Conservation (phyloP, 2,797 vertebrate genomes). For the Manis javanica region DNA sequence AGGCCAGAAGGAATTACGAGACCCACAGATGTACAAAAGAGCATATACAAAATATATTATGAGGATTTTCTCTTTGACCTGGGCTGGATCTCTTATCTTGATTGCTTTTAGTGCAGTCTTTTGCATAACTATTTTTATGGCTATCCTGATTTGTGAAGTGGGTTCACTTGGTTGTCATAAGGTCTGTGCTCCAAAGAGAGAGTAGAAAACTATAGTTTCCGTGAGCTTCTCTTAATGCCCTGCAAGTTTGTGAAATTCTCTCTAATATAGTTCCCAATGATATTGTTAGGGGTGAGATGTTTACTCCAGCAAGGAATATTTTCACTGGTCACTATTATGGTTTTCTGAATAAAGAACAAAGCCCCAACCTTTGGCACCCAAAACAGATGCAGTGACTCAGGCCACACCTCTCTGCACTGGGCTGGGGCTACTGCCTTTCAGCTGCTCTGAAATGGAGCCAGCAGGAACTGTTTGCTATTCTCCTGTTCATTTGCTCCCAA, state of each 20-base stretch:
- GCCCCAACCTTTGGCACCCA: neutral
- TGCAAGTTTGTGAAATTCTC: constrained; percentile 11
- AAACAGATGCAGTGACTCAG: neutral
- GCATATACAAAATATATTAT: neutral
- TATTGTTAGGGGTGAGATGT: neutral
- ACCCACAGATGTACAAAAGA: neutral
- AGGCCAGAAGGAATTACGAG: neutral
- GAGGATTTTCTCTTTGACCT: neutral
- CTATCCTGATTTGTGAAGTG: constrained; percentile 36
- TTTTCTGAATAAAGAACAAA: constrained; percentile 49
- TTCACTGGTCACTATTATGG: neutral
- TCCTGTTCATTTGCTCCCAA: neutral
- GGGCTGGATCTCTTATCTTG: neutral
- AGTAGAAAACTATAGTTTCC: neutral
- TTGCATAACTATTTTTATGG: constrained; percentile 29
- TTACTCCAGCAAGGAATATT: constrained; percentile 6
- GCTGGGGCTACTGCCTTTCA: neutral
- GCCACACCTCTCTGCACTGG: neutral
- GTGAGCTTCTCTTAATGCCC: neutral
- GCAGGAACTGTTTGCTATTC: neutral
- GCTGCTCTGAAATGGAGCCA: neutral
- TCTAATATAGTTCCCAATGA: neutral
- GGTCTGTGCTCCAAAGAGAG: neutral
- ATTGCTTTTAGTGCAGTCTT: neutral
- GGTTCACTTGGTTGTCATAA: constrained; percentile 10